Conservation (phyloP, 1,140 invertebrate species). For the Drosophila ogumai region DNA sequence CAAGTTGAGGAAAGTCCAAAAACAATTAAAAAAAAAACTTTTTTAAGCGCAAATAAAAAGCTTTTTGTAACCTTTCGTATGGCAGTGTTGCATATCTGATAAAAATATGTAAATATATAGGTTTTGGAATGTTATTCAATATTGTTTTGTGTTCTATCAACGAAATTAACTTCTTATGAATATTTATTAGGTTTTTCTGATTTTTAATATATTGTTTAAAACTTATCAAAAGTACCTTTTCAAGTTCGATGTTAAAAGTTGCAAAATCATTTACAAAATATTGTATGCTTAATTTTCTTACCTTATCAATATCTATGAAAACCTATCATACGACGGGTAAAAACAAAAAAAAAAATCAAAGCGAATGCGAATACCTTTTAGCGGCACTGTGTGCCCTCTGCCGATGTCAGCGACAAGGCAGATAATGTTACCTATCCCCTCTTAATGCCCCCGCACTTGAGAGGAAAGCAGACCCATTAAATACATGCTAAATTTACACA, state of each 20-base stretch:
- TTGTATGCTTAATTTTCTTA: neutral
- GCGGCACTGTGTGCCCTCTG: constrained; percentile 66
- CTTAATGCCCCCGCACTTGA: neutral
- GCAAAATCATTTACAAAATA: neutral
- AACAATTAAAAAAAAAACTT: constrained; percentile 2
- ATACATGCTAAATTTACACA: constrained; percentile 41
- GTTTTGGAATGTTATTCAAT: neutral
- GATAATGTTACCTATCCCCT: constrained; percentile 61
- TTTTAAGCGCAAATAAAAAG: neutral
- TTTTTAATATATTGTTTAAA: neutral
- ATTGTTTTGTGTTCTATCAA: neutral
- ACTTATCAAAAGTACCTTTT: neutral
- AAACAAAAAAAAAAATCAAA: constrained; percentile 14
- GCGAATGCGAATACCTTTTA: constrained; percentile 49
- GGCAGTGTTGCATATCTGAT: constrained; percentile 6
- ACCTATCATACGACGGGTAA: constrained; percentile 6
- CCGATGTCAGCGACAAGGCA: constrained; percentile 56
- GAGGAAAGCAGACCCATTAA: constrained; percentile 49
- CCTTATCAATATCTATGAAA: neutral
- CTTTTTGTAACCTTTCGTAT: constrained; percentile 10
- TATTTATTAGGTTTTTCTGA: neutral
- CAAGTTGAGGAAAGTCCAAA: constrained; percentile 21
- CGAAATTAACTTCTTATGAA: neutral
- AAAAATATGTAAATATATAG: neutral
- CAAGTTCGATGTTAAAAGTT: neutral